Conservation (phyloP, 2,888 invertebrate genomes). For the Thalpophila matura region DNA sequence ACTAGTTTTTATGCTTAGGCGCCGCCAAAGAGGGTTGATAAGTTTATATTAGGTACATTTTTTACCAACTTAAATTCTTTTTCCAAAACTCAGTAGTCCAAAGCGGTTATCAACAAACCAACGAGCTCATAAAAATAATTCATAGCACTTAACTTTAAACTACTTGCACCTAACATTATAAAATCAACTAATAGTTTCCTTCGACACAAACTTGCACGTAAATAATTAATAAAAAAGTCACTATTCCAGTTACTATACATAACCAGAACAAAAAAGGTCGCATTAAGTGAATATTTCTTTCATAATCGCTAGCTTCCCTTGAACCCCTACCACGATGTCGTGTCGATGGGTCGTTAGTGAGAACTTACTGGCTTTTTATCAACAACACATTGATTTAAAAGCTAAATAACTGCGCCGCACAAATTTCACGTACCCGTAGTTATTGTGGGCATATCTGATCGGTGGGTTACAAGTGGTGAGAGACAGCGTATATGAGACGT, state of each 20-base stretch:
- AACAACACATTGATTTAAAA: slow-evolving; percentile 79
- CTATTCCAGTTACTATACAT: slow-evolving; percentile 29
- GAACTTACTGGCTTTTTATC: slow-evolving; percentile 71
- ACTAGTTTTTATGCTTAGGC: no score
- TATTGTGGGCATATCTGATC: slow-evolving; percentile 54
- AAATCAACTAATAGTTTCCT: slow-evolving; percentile 56
- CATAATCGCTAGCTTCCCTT: slow-evolving; percentile 25
- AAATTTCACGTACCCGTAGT: slow-evolving; percentile 66
- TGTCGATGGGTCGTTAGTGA: slow-evolving; percentile 67
- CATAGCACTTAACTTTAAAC: slow-evolving; percentile 17
- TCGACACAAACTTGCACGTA: slow-evolving; percentile 40
- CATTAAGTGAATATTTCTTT: slow-evolving; percentile 45
- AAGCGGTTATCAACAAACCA: slow-evolving; percentile 14
- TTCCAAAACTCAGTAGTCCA: no score
- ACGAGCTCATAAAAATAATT: slow-evolving; percentile 30
- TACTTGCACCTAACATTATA: slow-evolving; percentile 27
- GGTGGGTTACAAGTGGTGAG: slow-evolving; percentile 30
- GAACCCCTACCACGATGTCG: slow-evolving; percentile 56
- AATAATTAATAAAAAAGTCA: slow-evolving; percentile 54
- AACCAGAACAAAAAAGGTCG: slow-evolving; percentile 40
- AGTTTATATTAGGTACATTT: no score
- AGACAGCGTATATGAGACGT: slow-evolving; percentile 15
- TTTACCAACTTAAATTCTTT: no score
- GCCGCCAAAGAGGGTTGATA: no score
- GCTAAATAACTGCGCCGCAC: slow-evolving; percentile 69